Evolutionary conservation across 1,140 invertebrate species (phyloP).

Genomic region (Trichonephila clavipes): DNA sequence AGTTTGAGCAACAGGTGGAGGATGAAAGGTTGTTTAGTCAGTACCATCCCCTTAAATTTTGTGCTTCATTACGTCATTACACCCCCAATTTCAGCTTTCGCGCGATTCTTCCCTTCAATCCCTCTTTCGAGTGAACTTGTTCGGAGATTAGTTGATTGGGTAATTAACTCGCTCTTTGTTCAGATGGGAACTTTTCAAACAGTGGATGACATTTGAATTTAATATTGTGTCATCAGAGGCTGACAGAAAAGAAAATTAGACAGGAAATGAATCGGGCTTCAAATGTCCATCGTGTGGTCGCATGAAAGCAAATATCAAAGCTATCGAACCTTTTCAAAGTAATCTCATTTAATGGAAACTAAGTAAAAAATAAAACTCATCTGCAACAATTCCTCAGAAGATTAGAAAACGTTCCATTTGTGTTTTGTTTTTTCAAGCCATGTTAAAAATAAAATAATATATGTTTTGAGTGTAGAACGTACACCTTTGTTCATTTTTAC

Average conservation of each 20-base stretch:
- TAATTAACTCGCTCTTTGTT: slow-evolving; percentile 18
- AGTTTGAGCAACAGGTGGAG: slow-evolving; percentile 45
- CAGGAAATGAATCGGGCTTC: neutral
- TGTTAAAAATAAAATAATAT: too few species aligned
- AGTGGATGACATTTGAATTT: neutral
- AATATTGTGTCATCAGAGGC: neutral
- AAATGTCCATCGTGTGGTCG: neutral
- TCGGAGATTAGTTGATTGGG: neutral
- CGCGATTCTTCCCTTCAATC: neutral
- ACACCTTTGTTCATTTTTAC: too few species aligned
- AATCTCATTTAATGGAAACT: neutral
- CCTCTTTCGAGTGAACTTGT: neutral
- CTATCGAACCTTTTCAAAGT: neutral
- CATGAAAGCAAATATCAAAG: too few species aligned
- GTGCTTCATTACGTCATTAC: slow-evolving; percentile 52
- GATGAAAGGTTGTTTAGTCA: slow-evolving; percentile 11
- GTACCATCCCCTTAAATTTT: slow-evolving; percentile 23
- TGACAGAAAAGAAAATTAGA: slow-evolving; percentile 20
- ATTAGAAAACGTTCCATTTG: too few species aligned
- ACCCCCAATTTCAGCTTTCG: slow-evolving; percentile 47
- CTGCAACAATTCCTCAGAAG: too few species aligned
- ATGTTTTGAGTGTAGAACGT: too few species aligned
- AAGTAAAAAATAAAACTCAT: neutral
- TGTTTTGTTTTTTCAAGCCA: too few species aligned
- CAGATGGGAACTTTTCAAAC: neutral